phyloP scores from a whole-genome alignment of 2,888 invertebrate genomes.

The Micropterix aruncella region DNA sequence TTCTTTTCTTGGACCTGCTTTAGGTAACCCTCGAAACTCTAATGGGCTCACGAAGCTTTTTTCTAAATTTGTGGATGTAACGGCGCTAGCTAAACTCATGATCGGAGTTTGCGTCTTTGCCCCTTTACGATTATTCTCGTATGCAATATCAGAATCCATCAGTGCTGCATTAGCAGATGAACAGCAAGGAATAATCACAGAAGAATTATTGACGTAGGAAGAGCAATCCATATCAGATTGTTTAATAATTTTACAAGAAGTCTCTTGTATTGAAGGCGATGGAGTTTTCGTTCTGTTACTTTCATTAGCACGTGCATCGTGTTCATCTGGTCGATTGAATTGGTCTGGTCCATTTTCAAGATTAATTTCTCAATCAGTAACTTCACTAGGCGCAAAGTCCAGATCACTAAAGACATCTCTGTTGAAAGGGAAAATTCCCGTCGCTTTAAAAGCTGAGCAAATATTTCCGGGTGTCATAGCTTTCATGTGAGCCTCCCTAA shows the following conservation, averaged over 20 bases:
- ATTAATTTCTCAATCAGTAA: slow-evolving; percentile 13
- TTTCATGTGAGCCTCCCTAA: slow-evolving; percentile 17
- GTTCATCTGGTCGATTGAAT: slow-evolving; percentile 3
- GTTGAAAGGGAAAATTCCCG: slow-evolving; percentile 19
- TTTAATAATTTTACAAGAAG: no score
- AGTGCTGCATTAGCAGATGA: slow-evolving; percentile 5
- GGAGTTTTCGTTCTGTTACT: slow-evolving; percentile 4
- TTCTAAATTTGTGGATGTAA: slow-evolving; percentile 3
- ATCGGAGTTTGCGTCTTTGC: slow-evolving; percentile 1
- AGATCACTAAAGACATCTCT: slow-evolving; percentile 16
- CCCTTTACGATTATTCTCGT: slow-evolving; percentile 2
- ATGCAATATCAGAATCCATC: not conserved
- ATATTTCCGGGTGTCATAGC: slow-evolving; percentile 20
- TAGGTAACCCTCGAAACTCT: slow-evolving; percentile 13
- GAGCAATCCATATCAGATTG: no score
- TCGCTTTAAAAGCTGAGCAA: slow-evolving; percentile 16
- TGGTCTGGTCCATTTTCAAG: slow-evolving; percentile 6
- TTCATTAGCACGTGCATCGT: no score
- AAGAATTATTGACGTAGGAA: no score
- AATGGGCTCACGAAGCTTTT: slow-evolving; percentile 12
- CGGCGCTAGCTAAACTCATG: not conserved
- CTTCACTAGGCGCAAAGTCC: slow-evolving; percentile 15
- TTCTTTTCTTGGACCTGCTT: slow-evolving; percentile 13
- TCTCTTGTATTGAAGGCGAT: slow-evolving; percentile 6
- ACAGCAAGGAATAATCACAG: no score